Percentiles rank a stretch among this genome's conserved stretches.
Conservation (phyloP, 2,113 vertebrate genomes). For the Eolophus roseicapilla region DNA sequence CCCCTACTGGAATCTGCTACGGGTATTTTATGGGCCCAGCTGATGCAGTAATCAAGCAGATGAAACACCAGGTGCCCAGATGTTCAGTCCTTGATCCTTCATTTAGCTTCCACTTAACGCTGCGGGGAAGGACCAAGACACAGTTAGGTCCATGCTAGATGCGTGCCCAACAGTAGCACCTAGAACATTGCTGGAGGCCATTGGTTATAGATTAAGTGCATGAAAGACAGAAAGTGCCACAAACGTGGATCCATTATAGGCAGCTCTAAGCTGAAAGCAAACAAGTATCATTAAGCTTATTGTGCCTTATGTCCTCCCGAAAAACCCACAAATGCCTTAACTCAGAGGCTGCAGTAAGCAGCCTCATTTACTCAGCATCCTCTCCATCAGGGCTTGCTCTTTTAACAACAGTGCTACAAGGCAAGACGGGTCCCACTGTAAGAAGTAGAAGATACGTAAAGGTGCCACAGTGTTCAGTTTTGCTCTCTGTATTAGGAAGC, state of each 20-base stretch:
- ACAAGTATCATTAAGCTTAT: background rate
- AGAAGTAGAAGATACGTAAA: rapidly evolving
- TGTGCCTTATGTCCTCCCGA: background rate
- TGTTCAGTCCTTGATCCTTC: background rate
- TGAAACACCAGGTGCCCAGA: background rate
- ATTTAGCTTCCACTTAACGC: background rate
- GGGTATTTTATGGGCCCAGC: background rate
- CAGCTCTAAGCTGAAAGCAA: background rate
- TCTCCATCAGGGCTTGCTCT: background rate
- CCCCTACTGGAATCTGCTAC: background rate
- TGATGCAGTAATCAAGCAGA: background rate
- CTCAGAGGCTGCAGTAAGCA: background rate
- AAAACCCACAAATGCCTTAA: background rate
- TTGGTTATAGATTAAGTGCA: background rate
- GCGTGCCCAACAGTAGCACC: background rate
- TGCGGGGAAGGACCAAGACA: background rate
- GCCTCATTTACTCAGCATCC: background rate
- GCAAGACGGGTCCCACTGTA: background rate
- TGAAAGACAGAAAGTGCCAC: background rate
- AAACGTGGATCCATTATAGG: background rate
- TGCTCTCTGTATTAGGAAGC: background rate
- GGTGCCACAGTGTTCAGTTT: background rate
- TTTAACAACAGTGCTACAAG: background rate
- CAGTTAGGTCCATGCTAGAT: background rate
- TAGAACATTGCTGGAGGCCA: background rate